phyloP scores from a whole-genome alignment of 1,140 invertebrate species.

The Adoxophyes honmai region DNA sequence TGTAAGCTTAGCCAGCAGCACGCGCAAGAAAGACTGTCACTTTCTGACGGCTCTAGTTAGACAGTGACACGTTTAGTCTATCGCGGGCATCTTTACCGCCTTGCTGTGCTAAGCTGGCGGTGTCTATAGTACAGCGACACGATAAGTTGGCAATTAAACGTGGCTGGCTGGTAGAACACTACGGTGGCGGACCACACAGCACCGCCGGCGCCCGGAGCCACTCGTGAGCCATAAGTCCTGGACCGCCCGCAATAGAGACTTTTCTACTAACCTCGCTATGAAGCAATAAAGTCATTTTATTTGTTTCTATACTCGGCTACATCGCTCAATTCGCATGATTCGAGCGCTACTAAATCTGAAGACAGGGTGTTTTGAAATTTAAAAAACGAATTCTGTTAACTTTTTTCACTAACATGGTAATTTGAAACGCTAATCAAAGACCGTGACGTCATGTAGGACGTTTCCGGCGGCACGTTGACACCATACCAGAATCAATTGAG shows the following conservation, averaged over 20 bases:
- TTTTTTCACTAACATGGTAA: too few relatives aligned
- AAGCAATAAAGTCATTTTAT: slow-evolving; percentile 55
- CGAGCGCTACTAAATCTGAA: not conserved
- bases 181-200: slow-evolving; percentile 51
- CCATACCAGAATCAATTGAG: not conserved
- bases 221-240: slow-evolving; percentile 57
- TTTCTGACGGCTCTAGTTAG: too few relatives aligned
- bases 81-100: too few relatives aligned
- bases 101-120: too few relatives aligned
- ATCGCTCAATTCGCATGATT: slow-evolving; percentile 21
- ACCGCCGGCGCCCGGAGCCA: slow-evolving; percentile 45
- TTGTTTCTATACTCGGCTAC: slow-evolving; percentile 36
- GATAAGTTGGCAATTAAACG: slow-evolving; percentile 31
- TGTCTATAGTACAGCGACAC: not conserved
- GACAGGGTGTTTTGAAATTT: not conserved
- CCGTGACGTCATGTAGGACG: too few relatives aligned
- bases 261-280: slow-evolving; percentile 42
- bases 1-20: too few relatives aligned
- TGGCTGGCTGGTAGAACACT: slow-evolving; percentile 35
- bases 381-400: too few relatives aligned
- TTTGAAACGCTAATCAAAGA: too few relatives aligned
- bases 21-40: too few relatives aligned
- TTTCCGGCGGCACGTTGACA: too few relatives aligned
- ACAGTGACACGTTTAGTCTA: too few relatives aligned
- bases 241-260: slow-evolving; percentile 46